Percentiles rank a stretch among this genome's conserved stretches.
phyloP scores from a whole-genome alignment of 2,888 invertebrate genomes.

The Cryptops parisi region DNA sequence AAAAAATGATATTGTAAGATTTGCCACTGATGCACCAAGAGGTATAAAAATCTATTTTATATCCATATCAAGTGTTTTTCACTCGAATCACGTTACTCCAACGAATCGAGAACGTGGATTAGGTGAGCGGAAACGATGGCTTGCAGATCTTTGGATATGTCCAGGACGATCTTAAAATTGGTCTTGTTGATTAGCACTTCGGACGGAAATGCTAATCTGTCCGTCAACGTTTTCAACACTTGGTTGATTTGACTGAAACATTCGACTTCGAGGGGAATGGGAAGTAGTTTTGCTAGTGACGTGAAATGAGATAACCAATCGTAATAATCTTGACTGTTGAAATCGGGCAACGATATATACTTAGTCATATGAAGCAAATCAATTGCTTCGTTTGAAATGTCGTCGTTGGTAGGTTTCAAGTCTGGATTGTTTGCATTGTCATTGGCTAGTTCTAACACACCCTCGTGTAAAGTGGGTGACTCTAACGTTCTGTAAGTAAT shows the following conservation, averaged over 20 bases:
- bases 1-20: too few species aligned
- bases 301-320: constrained; percentile 10
- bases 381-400: neutral
- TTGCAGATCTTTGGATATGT: constrained; percentile 4
- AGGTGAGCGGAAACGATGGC: constrained; percentile 1
- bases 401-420: neutral
- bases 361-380: neutral
- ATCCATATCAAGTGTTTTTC: neutral
- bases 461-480: neutral
- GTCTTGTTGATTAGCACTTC: constrained; percentile 4
- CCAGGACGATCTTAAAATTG: constrained; percentile 9
- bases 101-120: neutral
- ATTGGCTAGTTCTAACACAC: neutral
- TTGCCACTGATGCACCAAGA: neutral
- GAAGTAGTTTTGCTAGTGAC: neutral
- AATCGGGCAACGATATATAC: constrained; percentile 10
- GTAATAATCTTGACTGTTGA: constrained; percentile 11
- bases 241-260: constrained; percentile 4
- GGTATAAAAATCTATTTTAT: neutral
- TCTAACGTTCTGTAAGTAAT: neutral
- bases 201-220: constrained; percentile 3
- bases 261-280: neutral
- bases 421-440: neutral
- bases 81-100: constrained; percentile 3
- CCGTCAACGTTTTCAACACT: constrained; percentile 3